phyloP scores from a whole-genome alignment of 1,140 invertebrate genomes.

The Mya arenaria region DNA sequence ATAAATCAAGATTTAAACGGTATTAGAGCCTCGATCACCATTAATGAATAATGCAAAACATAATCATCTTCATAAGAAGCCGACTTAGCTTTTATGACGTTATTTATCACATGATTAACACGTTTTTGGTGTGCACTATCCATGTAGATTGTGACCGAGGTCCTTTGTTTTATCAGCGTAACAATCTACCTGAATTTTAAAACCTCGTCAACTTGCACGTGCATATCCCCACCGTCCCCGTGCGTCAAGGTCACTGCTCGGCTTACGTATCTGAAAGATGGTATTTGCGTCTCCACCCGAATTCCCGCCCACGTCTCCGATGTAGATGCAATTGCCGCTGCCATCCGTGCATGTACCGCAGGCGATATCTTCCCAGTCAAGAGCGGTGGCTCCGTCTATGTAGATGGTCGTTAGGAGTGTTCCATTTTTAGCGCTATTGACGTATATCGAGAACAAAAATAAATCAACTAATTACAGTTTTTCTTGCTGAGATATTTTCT shows the following conservation, averaged over 20 bases:
- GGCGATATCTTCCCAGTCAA: constrained; percentile 72
- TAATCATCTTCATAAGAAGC: too few relatives aligned
- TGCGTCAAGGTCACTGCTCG: constrained; percentile 13
- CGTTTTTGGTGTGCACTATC: too few relatives aligned
- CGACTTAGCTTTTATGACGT: background rate
- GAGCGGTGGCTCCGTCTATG: constrained; percentile 56
- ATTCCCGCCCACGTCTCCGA: constrained; percentile 67
- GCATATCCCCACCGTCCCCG: background rate
- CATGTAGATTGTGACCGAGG: too few relatives aligned
- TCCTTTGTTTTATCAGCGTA: too few relatives aligned
- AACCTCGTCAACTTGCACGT: constrained; percentile 47
- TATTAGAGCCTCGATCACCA: too few relatives aligned
- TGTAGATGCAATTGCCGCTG: constrained; percentile 65
- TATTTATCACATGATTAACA: background rate
- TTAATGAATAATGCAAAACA: too few relatives aligned
- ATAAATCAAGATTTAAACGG: too few relatives aligned
- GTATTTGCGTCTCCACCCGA: constrained; percentile 57
- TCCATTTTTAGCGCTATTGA: constrained; percentile 33
- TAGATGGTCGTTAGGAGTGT: constrained; percentile 54
- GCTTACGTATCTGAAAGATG: constrained; percentile 67
- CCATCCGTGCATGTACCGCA: constrained; percentile 61
- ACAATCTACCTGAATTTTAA: constrained; percentile 62
- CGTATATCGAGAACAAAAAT: too few relatives aligned
- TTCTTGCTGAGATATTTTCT: too few relatives aligned
- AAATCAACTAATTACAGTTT: too few relatives aligned